A percentile compares a stretch with the other conserved stretches of the same genome.
phyloP scores from a whole-genome alignment of 1,140 invertebrate genomes.

The Bombus picipes region DNA sequence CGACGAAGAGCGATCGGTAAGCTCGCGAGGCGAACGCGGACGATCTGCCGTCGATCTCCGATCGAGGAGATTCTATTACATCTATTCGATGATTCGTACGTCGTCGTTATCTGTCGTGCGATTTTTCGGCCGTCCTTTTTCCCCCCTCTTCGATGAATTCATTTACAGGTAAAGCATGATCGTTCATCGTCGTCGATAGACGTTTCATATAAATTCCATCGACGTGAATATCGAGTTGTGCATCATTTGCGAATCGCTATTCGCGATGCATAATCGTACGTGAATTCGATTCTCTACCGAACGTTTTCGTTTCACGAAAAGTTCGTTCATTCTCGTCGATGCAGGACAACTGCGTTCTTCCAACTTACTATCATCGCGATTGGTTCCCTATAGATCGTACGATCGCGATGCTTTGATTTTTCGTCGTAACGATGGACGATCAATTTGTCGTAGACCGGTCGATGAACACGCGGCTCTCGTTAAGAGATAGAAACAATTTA shows the following conservation, averaged over 20 bases:
- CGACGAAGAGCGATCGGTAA: conserved; percentile 12
- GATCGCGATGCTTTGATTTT: conserved; percentile 2
- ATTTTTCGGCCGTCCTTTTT: not conserved
- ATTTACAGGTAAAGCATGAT: not conserved
- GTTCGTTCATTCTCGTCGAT: too few species aligned
- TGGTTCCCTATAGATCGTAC: conserved; percentile 5
- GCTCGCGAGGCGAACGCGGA: not conserved
- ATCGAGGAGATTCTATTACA: conserved; percentile 15
- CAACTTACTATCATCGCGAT: conserved; percentile 38
- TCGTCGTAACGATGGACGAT: conserved; percentile 46
- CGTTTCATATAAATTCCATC: not conserved
- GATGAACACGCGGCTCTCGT: conserved; percentile 39
- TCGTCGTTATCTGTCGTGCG: not conserved
- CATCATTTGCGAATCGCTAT: not conserved
- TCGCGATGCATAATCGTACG: conserved; percentile 31
- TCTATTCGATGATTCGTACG: conserved; percentile 1
- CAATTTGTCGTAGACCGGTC: not conserved
- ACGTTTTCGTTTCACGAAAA: not conserved
- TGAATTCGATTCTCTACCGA: not conserved
- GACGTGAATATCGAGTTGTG: not conserved
- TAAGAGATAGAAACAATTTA: conserved; percentile 54
- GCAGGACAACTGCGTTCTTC: too few species aligned
- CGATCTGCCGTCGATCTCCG: conserved; percentile 9
- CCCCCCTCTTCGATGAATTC: not conserved
- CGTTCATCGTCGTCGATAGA: not conserved